Conservation (phyloP, 2,797 vertebrate genomes). For the Galaxias olidus region DNA sequence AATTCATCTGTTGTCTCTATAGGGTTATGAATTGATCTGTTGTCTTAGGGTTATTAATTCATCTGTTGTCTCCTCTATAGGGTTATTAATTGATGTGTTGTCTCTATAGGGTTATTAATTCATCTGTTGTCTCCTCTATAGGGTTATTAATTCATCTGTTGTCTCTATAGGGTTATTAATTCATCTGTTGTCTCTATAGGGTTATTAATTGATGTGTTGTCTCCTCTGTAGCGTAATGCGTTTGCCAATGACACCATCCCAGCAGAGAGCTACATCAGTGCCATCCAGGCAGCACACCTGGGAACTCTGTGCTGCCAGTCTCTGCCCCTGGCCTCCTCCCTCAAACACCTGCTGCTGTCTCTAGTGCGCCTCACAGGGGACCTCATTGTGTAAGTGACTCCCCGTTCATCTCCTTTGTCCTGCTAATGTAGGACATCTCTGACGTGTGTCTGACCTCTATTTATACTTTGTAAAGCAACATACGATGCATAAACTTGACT, state of each 20-base stretch:
- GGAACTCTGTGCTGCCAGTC: constrained; percentile 94
- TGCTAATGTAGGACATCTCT: background rate
- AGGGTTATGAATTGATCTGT: no score
- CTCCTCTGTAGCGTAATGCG: constrained; percentile 85
- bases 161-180: no score
- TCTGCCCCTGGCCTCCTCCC: constrained; percentile 89
- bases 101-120: no score
- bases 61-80: no score
- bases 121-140: no score
- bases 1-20: no score
- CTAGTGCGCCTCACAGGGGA: constrained; percentile 93
- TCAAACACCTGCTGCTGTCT: constrained; percentile 95
- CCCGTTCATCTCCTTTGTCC: background rate
- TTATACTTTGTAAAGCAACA: no score
- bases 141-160: no score
- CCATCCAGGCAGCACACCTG: constrained; percentile 94
- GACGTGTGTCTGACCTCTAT: no score
- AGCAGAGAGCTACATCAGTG: constrained; percentile 97
- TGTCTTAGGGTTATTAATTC: no score
- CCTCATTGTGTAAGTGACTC: constrained; percentile 90
- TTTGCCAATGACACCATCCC: constrained; percentile 98
- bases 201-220: background rate
- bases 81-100: no score
- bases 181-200: background rate
- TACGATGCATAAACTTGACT: no score